These are phyloP conservation scores for Limenitis camilla DNA, from an alignment of 2,888 invertebrate genomes.

Conservation along the genomic window DNA sequence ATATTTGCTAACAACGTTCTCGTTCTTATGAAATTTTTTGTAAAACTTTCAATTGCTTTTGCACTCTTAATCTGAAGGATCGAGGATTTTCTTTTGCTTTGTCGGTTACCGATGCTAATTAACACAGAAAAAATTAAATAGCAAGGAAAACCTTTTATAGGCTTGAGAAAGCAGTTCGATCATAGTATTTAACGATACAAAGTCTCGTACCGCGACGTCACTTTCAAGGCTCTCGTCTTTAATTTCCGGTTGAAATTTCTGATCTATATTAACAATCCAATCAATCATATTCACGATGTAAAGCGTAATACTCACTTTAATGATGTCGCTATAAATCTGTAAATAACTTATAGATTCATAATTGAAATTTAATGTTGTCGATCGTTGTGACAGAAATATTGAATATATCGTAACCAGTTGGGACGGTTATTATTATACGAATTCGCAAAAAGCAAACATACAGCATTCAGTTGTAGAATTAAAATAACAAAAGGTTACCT, in stretches of 20 bases:
- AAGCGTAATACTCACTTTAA: conserved; percentile 10
- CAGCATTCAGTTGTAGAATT: conserved; percentile 41
- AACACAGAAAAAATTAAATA: too few relatives aligned
- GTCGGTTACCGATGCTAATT: too few relatives aligned
- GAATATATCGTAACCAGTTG: conserved; percentile 3
- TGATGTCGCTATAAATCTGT: conserved; percentile 18
- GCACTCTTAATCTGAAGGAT: conserved; percentile 2
- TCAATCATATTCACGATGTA: conserved; percentile 17
- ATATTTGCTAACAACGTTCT: too few relatives aligned
- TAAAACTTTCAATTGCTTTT: too few relatives aligned
- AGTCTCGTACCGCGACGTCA: conserved; percentile 11
- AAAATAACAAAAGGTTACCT: conserved; percentile 52
- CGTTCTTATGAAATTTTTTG: too few relatives aligned
- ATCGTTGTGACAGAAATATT: conserved; percentile 7
- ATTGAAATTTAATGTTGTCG: conserved; percentile 12
- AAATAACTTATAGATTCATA: conserved; percentile 16
- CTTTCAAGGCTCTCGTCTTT: conserved; percentile 17
- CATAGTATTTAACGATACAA: neutral
- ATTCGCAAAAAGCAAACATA: neutral
- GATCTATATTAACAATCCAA: conserved; percentile 15
- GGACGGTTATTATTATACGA: conserved; percentile 1
- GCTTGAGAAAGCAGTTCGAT: too few relatives aligned
- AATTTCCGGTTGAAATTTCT: conserved; percentile 23
- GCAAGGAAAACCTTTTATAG: too few relatives aligned
- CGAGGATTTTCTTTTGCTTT: too few relatives aligned